These are phyloP conservation scores for Calliopum simillimum DNA, from an alignment of 2,888 invertebrate genomes.

Conservation along the genomic window DNA sequence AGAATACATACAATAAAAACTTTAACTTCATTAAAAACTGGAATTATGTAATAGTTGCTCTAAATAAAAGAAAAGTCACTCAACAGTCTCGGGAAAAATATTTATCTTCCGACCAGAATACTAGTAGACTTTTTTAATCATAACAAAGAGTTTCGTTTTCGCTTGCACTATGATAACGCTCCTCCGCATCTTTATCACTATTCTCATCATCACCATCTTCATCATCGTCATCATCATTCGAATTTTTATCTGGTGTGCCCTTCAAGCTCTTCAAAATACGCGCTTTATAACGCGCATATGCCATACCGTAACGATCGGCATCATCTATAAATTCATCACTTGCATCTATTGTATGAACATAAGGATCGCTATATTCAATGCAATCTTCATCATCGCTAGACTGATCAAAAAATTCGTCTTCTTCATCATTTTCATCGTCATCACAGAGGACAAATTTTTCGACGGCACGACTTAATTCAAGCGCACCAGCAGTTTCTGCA, in stretches of 20 bases:
- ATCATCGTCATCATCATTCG: slow-evolving; percentile 41
- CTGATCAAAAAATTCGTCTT: slow-evolving; percentile 16
- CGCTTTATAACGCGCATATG: slow-evolving; percentile 77
- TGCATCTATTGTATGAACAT: slow-evolving; percentile 66
- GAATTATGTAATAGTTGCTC: slow-evolving; percentile 15
- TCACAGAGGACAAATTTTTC: slow-evolving; percentile 62
- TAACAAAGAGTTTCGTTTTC: slow-evolving; percentile 33
- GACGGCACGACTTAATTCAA: slow-evolving; percentile 74
- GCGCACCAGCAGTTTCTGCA: slow-evolving; percentile 71
- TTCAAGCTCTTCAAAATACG: slow-evolving; percentile 60
- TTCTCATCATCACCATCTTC: slow-evolving; percentile 30
- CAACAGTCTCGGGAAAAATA: too few species aligned
- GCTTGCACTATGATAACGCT: slow-evolving; percentile 39
- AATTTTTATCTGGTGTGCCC: slow-evolving; percentile 38
- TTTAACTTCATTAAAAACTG: not conserved
- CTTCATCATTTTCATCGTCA: slow-evolving; percentile 43
- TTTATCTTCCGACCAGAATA: too few species aligned
- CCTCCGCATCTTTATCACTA: slow-evolving; percentile 33
- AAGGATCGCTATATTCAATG: slow-evolving; percentile 58
- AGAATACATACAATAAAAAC: not conserved
- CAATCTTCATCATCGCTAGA: slow-evolving; percentile 58
- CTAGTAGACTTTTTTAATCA: not conserved
- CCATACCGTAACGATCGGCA: slow-evolving; percentile 73
- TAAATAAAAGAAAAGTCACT: not conserved
- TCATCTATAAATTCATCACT: slow-evolving; percentile 65